Base-by-base conservation (phyloP, 2,797 vertebrate genomes). In the Cryptoblepharus egeriae region DNA sequence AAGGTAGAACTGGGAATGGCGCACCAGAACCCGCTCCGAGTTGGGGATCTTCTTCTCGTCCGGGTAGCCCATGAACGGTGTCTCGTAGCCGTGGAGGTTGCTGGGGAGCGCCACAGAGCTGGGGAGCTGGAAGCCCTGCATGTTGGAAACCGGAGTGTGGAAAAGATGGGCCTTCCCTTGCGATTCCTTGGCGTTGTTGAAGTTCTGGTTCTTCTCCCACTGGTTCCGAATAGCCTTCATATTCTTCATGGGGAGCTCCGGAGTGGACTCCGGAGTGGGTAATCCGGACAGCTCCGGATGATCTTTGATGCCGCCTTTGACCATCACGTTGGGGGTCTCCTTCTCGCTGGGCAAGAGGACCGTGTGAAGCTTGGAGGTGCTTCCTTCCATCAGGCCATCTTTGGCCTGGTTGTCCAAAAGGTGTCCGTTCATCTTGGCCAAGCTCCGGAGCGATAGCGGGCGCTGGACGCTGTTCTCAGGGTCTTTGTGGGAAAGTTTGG, bases 121-220 rank as follows among this genome's bases (percentile, higher is more conserved):
- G 4, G 96, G 91, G 86, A 96, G 96, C 0, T 96, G 95, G 88
- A 96, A 97, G 76, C 96, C 92, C 88, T 96, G 96, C 0, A 96
- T 94, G 85, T 92, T 94, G 30, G 96, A 93, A 61, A 96, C 92
- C 24, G 96, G 96, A 8, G 93, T 85, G 87, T 79, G 1, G 35
- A 92, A 89, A 74, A 95, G 93, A 45, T 94, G 95, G 16, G 94
- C 92, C 86, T 96, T 97, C 11, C 77, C 78, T 32, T 88, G 86
- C 1, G 83, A 45, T 63, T 97, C 97, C 93, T 97, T 98, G 89
- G 93, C 97, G n/a, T 98, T 98, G 94, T 98, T 98, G 88, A 97
- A 96, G 58, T 98, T 98, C 91, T 97, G 97, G 95, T 98, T 98
- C 94, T 97, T 97, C 89, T 98, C 97, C 97, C 97, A 98, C 77